Percentiles rank a stretch among this genome's conserved stretches.
phyloP scores from a whole-genome alignment of 2,113 vertebrate genomes.

The Takifugu flavidus region DNA sequence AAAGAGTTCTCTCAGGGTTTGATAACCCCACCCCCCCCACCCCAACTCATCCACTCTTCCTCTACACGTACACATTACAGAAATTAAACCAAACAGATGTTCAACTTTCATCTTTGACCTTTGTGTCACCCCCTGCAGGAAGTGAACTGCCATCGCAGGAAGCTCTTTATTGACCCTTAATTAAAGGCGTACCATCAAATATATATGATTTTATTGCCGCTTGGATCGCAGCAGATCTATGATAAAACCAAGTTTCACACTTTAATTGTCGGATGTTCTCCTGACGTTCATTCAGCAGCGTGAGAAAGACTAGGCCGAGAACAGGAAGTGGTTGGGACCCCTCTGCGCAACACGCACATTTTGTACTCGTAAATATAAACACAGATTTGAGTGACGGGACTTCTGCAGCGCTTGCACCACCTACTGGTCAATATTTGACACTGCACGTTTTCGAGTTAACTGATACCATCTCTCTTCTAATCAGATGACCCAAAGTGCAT shows the following conservation, averaged over 20 bases:
- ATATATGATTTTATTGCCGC: no score
- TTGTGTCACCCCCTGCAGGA: slow-evolving; percentile 28
- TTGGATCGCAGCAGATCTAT: no score
- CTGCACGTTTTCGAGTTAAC: neutral
- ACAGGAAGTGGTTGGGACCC: slow-evolving; percentile 44
- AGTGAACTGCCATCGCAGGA: slow-evolving; percentile 4
- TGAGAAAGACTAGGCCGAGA: slow-evolving; percentile 47
- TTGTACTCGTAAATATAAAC: neutral
- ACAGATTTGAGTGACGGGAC: no score
- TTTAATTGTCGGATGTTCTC: neutral
- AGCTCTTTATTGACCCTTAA: slow-evolving; percentile 5
- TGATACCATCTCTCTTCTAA: neutral
- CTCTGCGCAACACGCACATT: neutral
- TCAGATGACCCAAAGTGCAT: no score
- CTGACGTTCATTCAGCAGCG: slow-evolving; percentile 22
- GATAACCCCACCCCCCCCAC: slow-evolving; percentile 1
- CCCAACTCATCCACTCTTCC: slow-evolving; percentile 27
- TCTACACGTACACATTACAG: slow-evolving; percentile 9
- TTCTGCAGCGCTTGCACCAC: no score
- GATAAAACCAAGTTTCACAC: neutral
- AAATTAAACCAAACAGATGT: slow-evolving; percentile 26
- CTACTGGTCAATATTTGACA: no score
- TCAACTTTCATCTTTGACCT: slow-evolving; percentile 30
- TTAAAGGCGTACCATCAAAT: neutral
- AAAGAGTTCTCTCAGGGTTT: slow-evolving; percentile 3